These are phyloP conservation scores for Drosophila paramelanica DNA, from an alignment of 2,888 invertebrate genomes.

Conservation along the genomic window DNA sequence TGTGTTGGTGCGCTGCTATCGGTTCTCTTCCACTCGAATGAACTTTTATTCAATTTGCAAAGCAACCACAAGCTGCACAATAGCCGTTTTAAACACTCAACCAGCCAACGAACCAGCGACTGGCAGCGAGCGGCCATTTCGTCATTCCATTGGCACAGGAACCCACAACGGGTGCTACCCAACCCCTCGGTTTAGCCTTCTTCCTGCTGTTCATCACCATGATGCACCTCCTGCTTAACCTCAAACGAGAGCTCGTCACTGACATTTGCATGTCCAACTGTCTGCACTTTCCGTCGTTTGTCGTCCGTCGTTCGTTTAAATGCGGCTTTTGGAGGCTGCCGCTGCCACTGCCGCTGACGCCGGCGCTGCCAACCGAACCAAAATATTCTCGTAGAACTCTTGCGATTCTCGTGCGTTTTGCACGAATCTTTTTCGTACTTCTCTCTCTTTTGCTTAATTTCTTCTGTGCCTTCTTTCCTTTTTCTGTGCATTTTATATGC, in stretches of 20 bases:
- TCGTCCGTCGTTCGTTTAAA: constrained; percentile 71
- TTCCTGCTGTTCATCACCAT: neutral
- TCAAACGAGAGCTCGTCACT: constrained; percentile 50
- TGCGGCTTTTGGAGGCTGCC: constrained; percentile 53
- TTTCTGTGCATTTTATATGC: constrained; percentile 47
- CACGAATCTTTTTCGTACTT: constrained; percentile 16
- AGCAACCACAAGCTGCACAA: constrained; percentile 82
- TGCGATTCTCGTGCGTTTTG: constrained; percentile 52
- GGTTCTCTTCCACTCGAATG: constrained; percentile 82
- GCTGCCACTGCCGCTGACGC: neutral
- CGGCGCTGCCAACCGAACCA: constrained; percentile 22
- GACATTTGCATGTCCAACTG: constrained; percentile 75
- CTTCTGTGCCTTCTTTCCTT: neutral
- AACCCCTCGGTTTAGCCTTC: neutral
- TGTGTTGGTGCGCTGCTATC: constrained; percentile 69
- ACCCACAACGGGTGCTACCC: constrained; percentile 1
- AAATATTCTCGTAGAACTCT: constrained; percentile 46
- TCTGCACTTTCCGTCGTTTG: constrained; percentile 41
- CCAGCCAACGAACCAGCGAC: constrained; percentile 57
- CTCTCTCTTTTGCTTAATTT: neutral
- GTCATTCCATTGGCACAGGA: constrained; percentile 56
- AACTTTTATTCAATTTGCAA: constrained; percentile 82
- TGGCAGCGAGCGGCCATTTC: constrained; percentile 68
- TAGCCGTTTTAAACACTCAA: constrained; percentile 77
- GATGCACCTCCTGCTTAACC: constrained; percentile 21